A percentile compares a stretch with the other conserved stretches of the same genome.
phyloP scores from a whole-genome alignment of 2,113 vertebrate genomes.

The Amblyornis subalaris region DNA sequence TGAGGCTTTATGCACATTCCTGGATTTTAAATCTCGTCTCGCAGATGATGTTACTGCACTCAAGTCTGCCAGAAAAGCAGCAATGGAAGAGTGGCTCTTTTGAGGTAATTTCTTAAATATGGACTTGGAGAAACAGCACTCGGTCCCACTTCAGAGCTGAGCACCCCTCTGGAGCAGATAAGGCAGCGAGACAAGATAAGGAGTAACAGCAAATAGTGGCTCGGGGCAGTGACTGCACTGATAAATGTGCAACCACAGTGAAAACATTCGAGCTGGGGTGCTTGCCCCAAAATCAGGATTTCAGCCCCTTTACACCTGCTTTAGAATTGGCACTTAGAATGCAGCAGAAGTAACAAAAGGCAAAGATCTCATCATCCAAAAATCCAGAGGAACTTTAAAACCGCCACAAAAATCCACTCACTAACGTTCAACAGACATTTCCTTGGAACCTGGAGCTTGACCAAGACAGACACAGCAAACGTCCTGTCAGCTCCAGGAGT shows the following conservation, averaged over 20 bases:
- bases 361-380: not conserved
- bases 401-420: fast-evolving
- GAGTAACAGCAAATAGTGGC: not conserved
- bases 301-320: not conserved
- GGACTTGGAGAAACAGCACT: not conserved
- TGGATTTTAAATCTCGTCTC: fast-evolving
- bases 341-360: not conserved
- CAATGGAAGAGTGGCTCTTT: fast-evolving
- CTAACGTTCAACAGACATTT: fast-evolving
- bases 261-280: not conserved
- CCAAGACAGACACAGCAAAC: not conserved
- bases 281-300: not conserved
- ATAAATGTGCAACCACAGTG: not conserved
- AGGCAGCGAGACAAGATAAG: not conserved
- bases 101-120: not conserved
- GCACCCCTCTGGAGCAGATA: not conserved
- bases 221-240: not conserved
- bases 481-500: not conserved
- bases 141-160: not conserved
- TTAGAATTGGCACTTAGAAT: too few species aligned
- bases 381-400: not conserved
- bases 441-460: not conserved
- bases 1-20: fast-evolving
- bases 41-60: fast-evolving
- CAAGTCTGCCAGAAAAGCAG: not conserved